These are phyloP conservation scores for Polypedilum pembai DNA, from an alignment of 1,140 invertebrate genomes.

Conservation along the genomic window DNA sequence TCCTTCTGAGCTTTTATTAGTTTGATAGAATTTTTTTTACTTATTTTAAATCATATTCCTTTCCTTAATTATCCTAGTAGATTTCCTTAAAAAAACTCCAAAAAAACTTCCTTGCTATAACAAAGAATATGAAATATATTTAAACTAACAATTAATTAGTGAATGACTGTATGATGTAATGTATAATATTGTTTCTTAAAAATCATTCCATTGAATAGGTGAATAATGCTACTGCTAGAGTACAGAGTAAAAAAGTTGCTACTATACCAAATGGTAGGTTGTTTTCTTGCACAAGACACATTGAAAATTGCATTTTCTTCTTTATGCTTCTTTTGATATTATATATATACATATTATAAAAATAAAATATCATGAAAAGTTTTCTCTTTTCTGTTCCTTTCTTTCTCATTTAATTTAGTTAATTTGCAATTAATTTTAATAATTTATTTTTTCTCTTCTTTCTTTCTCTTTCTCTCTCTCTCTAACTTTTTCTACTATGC, in stretches of 20 bases:
- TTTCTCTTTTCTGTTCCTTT: not conserved
- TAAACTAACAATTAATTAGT: too few relatives aligned
- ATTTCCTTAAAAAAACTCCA: too few relatives aligned
- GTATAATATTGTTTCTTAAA: constrained; percentile 28
- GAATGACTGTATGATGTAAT: too few relatives aligned
- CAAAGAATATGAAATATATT: too few relatives aligned
- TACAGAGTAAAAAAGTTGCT: constrained; percentile 95
- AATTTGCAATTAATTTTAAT: not conserved
- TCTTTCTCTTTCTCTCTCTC: constrained; percentile 38
- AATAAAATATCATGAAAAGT: not conserved
- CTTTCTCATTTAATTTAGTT: not conserved
- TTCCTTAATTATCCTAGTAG: too few relatives aligned
- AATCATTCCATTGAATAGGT: constrained; percentile 57
- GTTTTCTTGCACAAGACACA: constrained; percentile 31
- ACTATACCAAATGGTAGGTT: constrained; percentile 87
- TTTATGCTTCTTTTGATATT: too few relatives aligned
- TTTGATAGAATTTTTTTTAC: too few relatives aligned
- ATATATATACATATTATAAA: not conserved
- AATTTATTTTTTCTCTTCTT: constrained; percentile 33
- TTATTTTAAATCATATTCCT: too few relatives aligned
- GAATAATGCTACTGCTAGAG: constrained; percentile 94
- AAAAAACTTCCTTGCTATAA: too few relatives aligned
- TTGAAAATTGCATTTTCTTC: too few relatives aligned
- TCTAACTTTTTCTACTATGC: constrained; percentile 39
- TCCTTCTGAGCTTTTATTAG: too few relatives aligned